Percentiles rank a stretch among this genome's conserved stretches.
phyloP scores from a whole-genome alignment of 2,797 vertebrate genomes.

The Cynopterus sphinx region DNA sequence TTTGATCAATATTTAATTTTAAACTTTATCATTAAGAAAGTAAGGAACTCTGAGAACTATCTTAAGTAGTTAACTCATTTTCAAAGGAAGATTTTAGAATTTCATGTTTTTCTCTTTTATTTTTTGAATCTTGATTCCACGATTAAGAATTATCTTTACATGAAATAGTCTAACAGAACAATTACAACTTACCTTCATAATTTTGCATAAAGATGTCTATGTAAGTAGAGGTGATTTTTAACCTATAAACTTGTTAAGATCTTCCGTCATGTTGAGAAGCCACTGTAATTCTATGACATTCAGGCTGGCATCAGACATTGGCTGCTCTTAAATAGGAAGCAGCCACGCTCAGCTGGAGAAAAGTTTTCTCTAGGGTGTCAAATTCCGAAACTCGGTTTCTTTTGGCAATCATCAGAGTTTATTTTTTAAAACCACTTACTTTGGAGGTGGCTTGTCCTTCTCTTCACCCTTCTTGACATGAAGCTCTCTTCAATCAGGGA shows the following conservation, averaged over 20 bases:
- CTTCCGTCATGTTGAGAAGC: too few relatives aligned
- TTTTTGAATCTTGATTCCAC: neutral
- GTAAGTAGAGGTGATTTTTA: too few relatives aligned
- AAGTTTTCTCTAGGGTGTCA: neutral
- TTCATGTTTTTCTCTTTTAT: neutral
- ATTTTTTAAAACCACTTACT: neutral
- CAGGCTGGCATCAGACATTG: too few relatives aligned
- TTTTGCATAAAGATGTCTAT: too few relatives aligned
- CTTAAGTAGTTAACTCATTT: too few relatives aligned
- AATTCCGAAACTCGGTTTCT: neutral
- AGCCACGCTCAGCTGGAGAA: neutral
- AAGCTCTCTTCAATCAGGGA: fast-evolving
- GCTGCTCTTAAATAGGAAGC: neutral
- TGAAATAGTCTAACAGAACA: neutral
- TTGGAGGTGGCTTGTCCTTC: neutral
- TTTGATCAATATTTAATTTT: neutral
- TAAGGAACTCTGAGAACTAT: neutral
- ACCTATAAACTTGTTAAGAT: too few relatives aligned
- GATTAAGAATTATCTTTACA: neutral
- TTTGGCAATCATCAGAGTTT: neutral
- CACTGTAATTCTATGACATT: too few relatives aligned
- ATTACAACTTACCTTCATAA: neutral
- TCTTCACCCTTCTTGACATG: neutral
- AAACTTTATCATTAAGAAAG: neutral
- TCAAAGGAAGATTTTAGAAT: too few relatives aligned